Evolutionary conservation across 1,140 invertebrate genomes (phyloP), one percentile per base, ranked within the genome.

Genomic region (Drosophila sp.): DNA sequence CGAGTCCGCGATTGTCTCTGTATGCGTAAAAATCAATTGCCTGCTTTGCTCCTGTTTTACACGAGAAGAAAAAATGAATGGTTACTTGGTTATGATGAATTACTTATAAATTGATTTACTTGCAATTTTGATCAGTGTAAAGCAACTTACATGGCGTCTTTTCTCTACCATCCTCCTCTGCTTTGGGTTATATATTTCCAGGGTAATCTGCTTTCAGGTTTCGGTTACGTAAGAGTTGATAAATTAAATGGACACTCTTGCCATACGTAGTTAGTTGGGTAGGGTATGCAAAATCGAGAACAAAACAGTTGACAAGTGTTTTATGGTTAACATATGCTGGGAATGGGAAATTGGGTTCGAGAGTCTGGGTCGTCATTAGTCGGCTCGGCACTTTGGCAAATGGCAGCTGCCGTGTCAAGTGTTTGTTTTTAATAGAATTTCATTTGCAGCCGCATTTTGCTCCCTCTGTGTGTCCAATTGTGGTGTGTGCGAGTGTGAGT

Each of bases 351-450:
- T 17, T 23, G 35, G 62, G 58, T n/a, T 17, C 10, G 35, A 44
- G 58, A 72, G 71, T 33, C 66, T 61, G 66, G 73, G 73, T 69
- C 76, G 70, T 87, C 83, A 87, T 87, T 87, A 87, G 83, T 76
- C 61, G 63, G 17, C 54, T 64, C 44, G 55, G 44, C 78, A 63
- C 66, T 79, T 79, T 65, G 72, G 44, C 72, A 66, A 80, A 50
- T 58, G 69, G 73, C 81, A 85, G 81, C 81, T 85, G 81, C 57
- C 82, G 78, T 85, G 81, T 85, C 81, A 86, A 85, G 80, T 87
- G 83, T 87, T 87, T 87, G 76, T 87, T 89, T 89, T 87, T 83
- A 87, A 87, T 87, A 83, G 83, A 87, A 87, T 87, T 86, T 86
- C 83, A 86, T 86, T 87, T 79, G 81, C 81, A 72, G 81, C 56